Evolutionary conservation across 2,888 invertebrate genomes (phyloP), one percentile per base, ranked within the genome.

Genomic region (Reticulitermes lucifugus): DNA sequence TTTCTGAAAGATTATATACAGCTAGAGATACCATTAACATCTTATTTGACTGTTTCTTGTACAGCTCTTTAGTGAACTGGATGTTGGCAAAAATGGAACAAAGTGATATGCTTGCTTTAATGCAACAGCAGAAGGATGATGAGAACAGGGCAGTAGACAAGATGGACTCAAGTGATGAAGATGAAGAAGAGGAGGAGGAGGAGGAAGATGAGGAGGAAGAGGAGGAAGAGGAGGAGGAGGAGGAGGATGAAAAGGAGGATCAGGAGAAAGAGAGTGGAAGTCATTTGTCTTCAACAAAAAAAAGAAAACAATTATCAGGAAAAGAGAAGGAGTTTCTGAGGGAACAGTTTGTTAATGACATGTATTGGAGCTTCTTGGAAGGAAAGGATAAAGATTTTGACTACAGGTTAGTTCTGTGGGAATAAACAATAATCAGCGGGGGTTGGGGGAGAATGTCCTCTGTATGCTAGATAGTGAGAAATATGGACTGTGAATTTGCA

Each of bases 341-440:
- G 85, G 94, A 96, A 89, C 98, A 98, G 90, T 98, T 98, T 90
- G 90, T 95, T 12, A 95, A 95, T 77, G 94, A 95, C 87, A 97
- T 98, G 97, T 96, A 96, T 89, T 94, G 95, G 88, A 95, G 94
- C 89, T 98, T 98, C 90, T 91, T 98, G 70, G 94, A 95, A 87
- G 98, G 98, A 0, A 93, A 94, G 89, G 98, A 98, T 91, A 89
- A 90, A 83, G 96, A 96, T 87, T 96, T 97, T 91, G 96, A 98
- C 91, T 98, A 98, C 89, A 92, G 92, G 93, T 93, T 41, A 18
- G 80, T 80, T 35, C 35, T 79, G 1, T 41, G 21, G 25, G 9
- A 65, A 65, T 65, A n/a, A n/a, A 65, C 9, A 25, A 18, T 18
- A 55, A 14, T 18, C 18, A 18, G 18, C 55, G 21, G 18, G 35